Percentiles rank a stretch among this genome's conserved stretches.
phyloP scores from a whole-genome alignment of 2,113 vertebrate genomes.

The Apistogramma diplotaenia region DNA sequence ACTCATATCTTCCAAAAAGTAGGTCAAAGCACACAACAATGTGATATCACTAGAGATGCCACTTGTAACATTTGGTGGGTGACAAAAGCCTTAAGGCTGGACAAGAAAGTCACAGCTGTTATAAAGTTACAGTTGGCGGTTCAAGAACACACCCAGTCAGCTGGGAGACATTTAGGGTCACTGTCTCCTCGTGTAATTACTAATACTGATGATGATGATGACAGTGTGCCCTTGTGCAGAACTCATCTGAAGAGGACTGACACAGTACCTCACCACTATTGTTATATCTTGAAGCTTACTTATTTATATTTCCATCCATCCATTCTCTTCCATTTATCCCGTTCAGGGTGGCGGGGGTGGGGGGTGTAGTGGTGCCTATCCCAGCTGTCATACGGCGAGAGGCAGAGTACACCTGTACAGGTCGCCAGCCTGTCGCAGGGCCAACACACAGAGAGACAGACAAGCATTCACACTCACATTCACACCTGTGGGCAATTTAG shows the following conservation, averaged over 20 bases:
- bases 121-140: not conserved
- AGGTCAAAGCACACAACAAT: conserved; percentile 25
- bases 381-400: too few species aligned
- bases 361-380: too few species aligned
- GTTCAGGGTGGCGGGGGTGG: too few species aligned
- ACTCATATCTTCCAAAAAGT: conserved; percentile 24
- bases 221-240: not conserved
- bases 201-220: not conserved
- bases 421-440: too few species aligned
- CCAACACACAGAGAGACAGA: too few species aligned
- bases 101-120: not conserved
- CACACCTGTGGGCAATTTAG: too few species aligned
- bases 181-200: conserved; percentile 6
- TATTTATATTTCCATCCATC: too few species aligned
- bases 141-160: not conserved
- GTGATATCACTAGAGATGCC: not conserved
- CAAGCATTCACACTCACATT: too few species aligned
- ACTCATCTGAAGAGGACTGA: not conserved
- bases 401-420: too few species aligned
- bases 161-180: not conserved
- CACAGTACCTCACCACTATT: not conserved
- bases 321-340: too few species aligned
- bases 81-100: not conserved
- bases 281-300: not conserved
- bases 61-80: not conserved